Evolutionary conservation across 2,113 vertebrate species (phyloP).

Genomic region (Phaethon lepturus): DNA sequence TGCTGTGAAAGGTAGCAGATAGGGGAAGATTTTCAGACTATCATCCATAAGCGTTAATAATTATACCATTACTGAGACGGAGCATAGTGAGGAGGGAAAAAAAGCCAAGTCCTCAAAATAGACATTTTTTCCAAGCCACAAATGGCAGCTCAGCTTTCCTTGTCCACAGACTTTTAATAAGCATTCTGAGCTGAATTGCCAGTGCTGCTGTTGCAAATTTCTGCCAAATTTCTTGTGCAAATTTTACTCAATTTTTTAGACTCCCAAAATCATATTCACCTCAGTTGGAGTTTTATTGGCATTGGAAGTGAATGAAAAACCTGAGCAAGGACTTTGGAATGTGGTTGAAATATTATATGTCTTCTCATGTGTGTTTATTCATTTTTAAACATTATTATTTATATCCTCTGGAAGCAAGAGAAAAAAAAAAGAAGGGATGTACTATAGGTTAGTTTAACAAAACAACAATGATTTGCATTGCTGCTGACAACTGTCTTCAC

Average conservation of each 20-base stretch:
- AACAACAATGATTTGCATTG: slow-evolving; percentile 76
- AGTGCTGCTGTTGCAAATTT: neutral
- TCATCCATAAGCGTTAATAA: neutral
- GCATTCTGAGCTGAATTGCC: neutral
- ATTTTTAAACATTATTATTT: slow-evolving; percentile 61
- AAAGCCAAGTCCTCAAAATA: neutral
- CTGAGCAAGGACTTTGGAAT: slow-evolving; percentile 58
- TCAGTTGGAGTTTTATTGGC: slow-evolving; percentile 16
- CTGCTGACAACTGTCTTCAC: slow-evolving; percentile 76
- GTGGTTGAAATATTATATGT: slow-evolving; percentile 44
- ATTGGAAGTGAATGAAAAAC: slow-evolving; percentile 45
- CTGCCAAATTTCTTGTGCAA: slow-evolving; percentile 6
- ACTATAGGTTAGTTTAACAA: slow-evolving; percentile 52
- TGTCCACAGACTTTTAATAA: neutral
- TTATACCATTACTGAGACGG: neutral
- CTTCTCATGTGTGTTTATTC: slow-evolving; percentile 51
- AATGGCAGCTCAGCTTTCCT: neutral
- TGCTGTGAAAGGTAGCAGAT: neutral
- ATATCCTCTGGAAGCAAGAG: slow-evolving; percentile 43
- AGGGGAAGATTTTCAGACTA: neutral
- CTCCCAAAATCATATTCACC: neutral
- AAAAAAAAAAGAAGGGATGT: neutral
- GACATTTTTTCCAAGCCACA: neutral
- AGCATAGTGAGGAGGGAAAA: fast-evolving
- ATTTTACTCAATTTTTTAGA: slow-evolving; percentile 1